phyloP scores from a whole-genome alignment of 2,113 vertebrate species.

The Callopanchax toddi region DNA sequence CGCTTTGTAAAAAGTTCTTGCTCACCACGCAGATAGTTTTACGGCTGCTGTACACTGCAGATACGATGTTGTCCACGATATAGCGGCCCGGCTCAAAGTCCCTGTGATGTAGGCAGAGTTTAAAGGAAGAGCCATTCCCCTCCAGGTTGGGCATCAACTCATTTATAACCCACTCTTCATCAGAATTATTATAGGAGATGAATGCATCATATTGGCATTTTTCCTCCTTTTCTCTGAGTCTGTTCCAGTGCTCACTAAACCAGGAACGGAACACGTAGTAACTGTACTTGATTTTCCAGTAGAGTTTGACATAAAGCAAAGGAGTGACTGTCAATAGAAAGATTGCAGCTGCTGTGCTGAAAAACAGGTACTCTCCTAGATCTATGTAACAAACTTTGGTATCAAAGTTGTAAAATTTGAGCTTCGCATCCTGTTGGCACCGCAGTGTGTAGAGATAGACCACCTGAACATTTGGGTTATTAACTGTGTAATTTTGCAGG shows the following conservation, averaged over 20 bases:
- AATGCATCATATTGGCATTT: conserved; percentile 86
- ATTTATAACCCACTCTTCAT: conserved; percentile 85
- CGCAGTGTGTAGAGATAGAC: conserved; percentile 73
- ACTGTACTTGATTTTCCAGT: conserved; percentile 84
- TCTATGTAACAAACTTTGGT: conserved; percentile 81
- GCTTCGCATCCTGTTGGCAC: conserved; percentile 45
- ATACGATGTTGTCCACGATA: conserved; percentile 89
- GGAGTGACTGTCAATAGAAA: conserved; percentile 77
- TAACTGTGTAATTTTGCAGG: conserved; percentile 74
- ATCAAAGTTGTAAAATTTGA: conserved; percentile 79
- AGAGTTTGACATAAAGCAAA: conserved; percentile 78
- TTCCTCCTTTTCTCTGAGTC: conserved; percentile 74
- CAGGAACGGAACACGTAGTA: conserved; percentile 84
- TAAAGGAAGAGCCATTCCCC: conserved; percentile 64
- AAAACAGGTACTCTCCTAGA: conserved; percentile 76
- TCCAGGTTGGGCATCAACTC: conserved; percentile 84
- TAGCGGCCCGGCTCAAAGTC: conserved; percentile 84
- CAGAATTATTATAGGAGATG: conserved; percentile 86
- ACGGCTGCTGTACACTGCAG: conserved; percentile 84
- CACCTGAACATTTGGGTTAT: conserved; percentile 76
- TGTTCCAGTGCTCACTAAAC: conserved; percentile 82
- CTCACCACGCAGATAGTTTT: conserved; percentile 89
- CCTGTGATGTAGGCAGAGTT: conserved; percentile 88
- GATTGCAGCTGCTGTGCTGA: conserved; percentile 65
- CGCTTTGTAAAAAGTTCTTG: conserved; percentile 82